A percentile compares a stretch with the other conserved stretches of the same genome.
phyloP scores from a whole-genome alignment of 1,140 invertebrate species.

The Probaryconus sp. region DNA sequence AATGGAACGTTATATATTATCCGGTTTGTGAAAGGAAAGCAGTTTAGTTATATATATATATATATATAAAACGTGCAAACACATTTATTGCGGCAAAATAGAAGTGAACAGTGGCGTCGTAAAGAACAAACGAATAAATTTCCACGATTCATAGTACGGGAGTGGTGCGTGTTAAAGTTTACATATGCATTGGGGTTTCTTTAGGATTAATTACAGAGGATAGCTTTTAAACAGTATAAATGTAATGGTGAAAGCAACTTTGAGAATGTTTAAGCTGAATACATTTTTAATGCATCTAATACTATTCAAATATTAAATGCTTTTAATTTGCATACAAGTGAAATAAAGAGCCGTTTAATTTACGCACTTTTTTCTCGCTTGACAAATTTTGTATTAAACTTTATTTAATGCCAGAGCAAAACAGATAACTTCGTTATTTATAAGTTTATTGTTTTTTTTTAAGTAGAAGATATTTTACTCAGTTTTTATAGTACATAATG shows the following conservation, averaged over 20 bases:
- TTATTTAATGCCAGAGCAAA: too few species aligned
- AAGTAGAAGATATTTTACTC: background rate
- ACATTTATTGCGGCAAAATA: conserved; percentile 47
- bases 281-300: conserved; percentile 28
- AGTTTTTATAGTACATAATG: conserved; percentile 7
- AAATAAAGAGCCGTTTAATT: too few species aligned
- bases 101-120: conserved; percentile 33
- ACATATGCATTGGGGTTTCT: conserved; percentile 52
- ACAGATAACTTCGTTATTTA: too few species aligned
- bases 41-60: conserved; percentile 24
- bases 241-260: background rate
- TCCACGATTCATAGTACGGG: conserved; percentile 39
- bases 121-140: conserved; percentile 56
- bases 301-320: background rate
- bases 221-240: conserved; percentile 40
- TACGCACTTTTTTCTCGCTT: too few species aligned
- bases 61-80: conserved; percentile 39
- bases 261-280: conserved; percentile 29
- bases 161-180: conserved; percentile 52
- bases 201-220: conserved; percentile 40
- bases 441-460: too few species aligned
- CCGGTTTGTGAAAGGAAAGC: background rate
- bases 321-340: background rate
- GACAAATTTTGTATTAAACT: too few species aligned
- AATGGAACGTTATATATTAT: conserved; percentile 9